Percentiles rank a stretch among this genome's conserved stretches.
Evolutionary conservation across 2,113 vertebrate genomes (phyloP).

Genomic region (Regulus satrapa): DNA sequence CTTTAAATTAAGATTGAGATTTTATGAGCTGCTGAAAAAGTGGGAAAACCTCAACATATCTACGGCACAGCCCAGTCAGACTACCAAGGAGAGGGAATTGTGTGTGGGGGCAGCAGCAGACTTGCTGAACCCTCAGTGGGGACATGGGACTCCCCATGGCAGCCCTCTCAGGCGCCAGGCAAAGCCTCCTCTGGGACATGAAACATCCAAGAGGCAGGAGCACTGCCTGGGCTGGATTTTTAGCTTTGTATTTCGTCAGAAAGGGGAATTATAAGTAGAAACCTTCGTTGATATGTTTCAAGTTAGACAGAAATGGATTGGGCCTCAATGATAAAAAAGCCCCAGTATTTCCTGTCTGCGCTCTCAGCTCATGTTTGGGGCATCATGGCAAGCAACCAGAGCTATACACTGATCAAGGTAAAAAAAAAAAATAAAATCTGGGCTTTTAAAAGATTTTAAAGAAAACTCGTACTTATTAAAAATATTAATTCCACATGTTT

Average conservation of each 20-base stretch:
- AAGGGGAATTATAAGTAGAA: background rate
- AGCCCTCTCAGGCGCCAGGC: rapidly evolving
- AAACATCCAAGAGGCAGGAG: background rate
- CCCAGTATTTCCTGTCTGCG: background rate
- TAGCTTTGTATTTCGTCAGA: background rate
- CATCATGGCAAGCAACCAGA: background rate
- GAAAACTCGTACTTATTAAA: background rate
- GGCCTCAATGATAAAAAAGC: rapidly evolving
- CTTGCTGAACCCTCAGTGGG: background rate
- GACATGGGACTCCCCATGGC: rapidly evolving
- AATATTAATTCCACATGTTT: background rate
- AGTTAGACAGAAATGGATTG: background rate
- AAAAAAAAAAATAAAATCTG: rapidly evolving
- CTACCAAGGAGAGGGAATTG: rapidly evolving
- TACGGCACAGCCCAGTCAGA: background rate
- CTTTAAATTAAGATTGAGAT: background rate
- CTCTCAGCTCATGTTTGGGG: background rate
- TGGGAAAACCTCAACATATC: background rate
- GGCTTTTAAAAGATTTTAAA: background rate
- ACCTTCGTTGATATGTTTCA: background rate
- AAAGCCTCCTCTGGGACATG: background rate
- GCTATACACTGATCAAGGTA: background rate
- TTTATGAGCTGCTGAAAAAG: background rate
- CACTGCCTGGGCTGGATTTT: background rate
- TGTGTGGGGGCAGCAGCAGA: background rate